These are phyloP conservation scores for Actinemys pallida DNA, from an alignment of 2,113 vertebrate species.

Conservation along the genomic window DNA sequence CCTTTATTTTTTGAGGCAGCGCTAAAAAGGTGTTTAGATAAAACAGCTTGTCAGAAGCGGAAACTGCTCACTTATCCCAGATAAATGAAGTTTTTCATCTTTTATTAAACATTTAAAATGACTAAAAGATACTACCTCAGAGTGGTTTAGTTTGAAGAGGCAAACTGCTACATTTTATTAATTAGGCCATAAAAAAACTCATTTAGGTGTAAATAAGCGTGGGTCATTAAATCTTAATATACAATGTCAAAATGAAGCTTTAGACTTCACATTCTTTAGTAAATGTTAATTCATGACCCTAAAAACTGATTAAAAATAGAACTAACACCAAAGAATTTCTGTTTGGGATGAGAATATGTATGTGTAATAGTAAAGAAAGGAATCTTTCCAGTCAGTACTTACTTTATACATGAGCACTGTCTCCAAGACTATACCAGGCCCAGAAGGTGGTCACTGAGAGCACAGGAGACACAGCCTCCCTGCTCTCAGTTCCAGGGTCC, in stretches of 20 bases:
- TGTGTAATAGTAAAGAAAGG: neutral
- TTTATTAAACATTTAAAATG: constrained; percentile 75
- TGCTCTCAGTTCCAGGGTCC: neutral
- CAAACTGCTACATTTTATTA: constrained; percentile 76
- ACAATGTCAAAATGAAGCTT: constrained; percentile 33
- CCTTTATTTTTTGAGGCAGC: neutral
- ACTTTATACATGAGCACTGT: neutral
- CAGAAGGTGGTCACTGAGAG: neutral
- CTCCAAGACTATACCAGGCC: neutral
- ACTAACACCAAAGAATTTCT: constrained; percentile 25
- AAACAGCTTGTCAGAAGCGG: neutral
- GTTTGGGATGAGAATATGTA: neutral
- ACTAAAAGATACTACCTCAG: constrained; percentile 60
- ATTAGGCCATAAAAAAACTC: constrained; percentile 78
- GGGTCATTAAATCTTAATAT: constrained; percentile 77
- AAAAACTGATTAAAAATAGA: constrained; percentile 70
- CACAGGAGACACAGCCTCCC: neutral
- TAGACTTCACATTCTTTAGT: constrained; percentile 20
- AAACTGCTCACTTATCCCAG: constrained; percentile 8
- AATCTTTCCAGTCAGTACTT: neutral
- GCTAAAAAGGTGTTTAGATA: neutral
- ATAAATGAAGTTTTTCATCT: constrained; percentile 70
- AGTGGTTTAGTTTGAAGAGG: constrained; percentile 67
- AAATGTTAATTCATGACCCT: constrained; percentile 39
- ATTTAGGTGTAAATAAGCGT: constrained; percentile 82